Percentiles rank a stretch among this genome's conserved stretches.
Evolutionary conservation across 2,797 vertebrate species (phyloP).

Genomic region (Tapirus indicus): DNA sequence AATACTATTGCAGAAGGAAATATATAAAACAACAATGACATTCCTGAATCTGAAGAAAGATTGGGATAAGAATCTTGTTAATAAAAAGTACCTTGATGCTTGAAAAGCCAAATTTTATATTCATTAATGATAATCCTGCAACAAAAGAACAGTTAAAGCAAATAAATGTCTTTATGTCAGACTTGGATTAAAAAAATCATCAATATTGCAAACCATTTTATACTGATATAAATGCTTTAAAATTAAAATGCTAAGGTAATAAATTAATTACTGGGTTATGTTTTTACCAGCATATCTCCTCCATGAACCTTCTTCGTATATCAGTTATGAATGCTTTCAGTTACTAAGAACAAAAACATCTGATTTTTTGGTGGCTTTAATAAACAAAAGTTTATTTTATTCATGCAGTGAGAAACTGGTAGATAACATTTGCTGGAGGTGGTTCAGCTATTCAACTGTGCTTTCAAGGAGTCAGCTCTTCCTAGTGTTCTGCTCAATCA

Average conservation of each 20-base stretch:
- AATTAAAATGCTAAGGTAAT: slow-evolving; percentile 47
- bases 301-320: neutral
- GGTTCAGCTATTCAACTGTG: neutral
- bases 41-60: slow-evolving; percentile 37
- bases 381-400: neutral
- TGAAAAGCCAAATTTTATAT: neutral
- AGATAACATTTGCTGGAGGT: neutral
- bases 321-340: neutral
- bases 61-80: slow-evolving; percentile 45
- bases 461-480: neutral
- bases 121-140: slow-evolving; percentile 28
- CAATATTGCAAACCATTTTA: slow-evolving; percentile 15
- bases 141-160: neutral
- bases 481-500: neutral
- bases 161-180: slow-evolving; percentile 33
- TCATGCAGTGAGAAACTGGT: neutral
- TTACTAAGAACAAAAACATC: neutral
- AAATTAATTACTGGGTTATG: slow-evolving; percentile 57
- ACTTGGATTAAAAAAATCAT: slow-evolving; percentile 26
- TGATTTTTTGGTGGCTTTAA: neutral
- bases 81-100: neutral
- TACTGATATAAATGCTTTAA: slow-evolving; percentile 55
- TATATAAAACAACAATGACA: neutral
- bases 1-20: neutral
- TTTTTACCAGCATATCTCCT: slow-evolving; percentile 60